Evolutionary conservation across 2,888 invertebrate species (phyloP).

Genomic region (Leptopilina syphax): DNA sequence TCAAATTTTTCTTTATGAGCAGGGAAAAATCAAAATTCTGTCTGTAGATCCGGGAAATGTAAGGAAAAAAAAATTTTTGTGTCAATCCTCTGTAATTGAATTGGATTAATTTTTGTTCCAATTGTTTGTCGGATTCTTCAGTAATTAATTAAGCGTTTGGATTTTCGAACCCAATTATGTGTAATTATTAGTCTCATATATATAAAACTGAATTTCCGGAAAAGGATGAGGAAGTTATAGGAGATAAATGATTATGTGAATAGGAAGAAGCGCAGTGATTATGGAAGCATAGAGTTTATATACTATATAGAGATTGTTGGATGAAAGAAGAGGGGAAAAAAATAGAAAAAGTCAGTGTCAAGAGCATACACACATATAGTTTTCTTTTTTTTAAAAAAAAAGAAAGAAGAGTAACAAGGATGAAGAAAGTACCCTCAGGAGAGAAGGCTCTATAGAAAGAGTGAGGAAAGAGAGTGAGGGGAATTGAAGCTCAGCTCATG

Average conservation of each 20-base stretch:
- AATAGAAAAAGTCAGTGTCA: conserved; percentile 30
- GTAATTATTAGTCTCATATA: not conserved
- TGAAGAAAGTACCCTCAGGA: conserved; percentile 5
- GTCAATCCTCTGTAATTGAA: too few species aligned
- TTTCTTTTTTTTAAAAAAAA: not conserved
- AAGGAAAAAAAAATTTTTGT: too few species aligned
- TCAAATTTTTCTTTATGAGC: too few species aligned
- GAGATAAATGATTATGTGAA: not conserved
- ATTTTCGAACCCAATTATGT: too few species aligned
- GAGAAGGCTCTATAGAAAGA: conserved; percentile 38
- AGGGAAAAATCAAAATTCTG: too few species aligned
- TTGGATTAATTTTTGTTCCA: too few species aligned
- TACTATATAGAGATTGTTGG: not conserved
- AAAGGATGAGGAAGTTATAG: not conserved
- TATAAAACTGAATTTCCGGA: not conserved
- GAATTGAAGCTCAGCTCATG: conserved; percentile 47
- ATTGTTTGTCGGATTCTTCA: too few species aligned
- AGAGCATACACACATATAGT: conserved; percentile 15
- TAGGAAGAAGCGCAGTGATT: conserved; percentile 1
- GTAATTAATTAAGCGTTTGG: too few species aligned
- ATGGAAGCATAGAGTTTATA: conserved; percentile 7
- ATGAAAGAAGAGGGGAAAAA: conserved; percentile 11
- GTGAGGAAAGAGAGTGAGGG: conserved; percentile 41
- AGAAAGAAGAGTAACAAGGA: conserved; percentile 31
- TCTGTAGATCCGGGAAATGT: too few species aligned